Percentiles rank a stretch among this genome's conserved stretches.
These are phyloP conservation scores for Papilio polytes DNA, from an alignment of 1,140 invertebrate species.

Conservation along the genomic window DNA sequence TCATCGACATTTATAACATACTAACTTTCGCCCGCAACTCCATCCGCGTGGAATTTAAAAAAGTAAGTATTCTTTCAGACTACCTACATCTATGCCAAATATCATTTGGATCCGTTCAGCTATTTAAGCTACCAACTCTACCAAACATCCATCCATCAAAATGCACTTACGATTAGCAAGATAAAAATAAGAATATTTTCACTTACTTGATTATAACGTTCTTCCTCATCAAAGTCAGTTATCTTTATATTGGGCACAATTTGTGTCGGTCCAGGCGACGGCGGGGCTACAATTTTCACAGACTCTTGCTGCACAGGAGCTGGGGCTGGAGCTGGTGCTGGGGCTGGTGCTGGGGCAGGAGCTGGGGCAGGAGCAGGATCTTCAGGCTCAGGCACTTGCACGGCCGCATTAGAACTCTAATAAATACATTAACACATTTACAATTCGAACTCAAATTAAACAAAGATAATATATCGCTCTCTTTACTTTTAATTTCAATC, in stretches of 20 bases:
- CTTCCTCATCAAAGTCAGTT: constrained; percentile 57
- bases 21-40: too few relatives aligned
- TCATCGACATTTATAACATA: background rate
- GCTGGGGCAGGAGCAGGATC: too few relatives aligned
- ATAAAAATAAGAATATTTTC: background rate
- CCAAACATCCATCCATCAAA: too few relatives aligned
- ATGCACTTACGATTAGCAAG: too few relatives aligned
- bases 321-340: background rate
- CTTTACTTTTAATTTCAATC: too few relatives aligned
- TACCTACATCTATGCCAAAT: too few relatives aligned
- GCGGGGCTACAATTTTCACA: constrained; percentile 44
- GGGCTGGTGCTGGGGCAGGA: background rate
- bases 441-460: background rate
- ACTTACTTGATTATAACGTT: constrained; percentile 47
- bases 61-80: background rate
- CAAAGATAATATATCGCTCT: too few relatives aligned
- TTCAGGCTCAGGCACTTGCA: background rate
- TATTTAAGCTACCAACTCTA: too few relatives aligned
- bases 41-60: too few relatives aligned
- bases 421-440: background rate
- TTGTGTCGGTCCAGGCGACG: constrained; percentile 46
- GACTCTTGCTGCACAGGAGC: constrained; percentile 24
- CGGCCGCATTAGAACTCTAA: background rate
- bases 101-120: too few relatives aligned
- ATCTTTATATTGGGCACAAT: constrained; percentile 38